Evolutionary conservation across 2,113 vertebrate genomes (phyloP), one percentile per base, ranked within the genome.

Genomic region (Nerophis ophidion): DNA sequence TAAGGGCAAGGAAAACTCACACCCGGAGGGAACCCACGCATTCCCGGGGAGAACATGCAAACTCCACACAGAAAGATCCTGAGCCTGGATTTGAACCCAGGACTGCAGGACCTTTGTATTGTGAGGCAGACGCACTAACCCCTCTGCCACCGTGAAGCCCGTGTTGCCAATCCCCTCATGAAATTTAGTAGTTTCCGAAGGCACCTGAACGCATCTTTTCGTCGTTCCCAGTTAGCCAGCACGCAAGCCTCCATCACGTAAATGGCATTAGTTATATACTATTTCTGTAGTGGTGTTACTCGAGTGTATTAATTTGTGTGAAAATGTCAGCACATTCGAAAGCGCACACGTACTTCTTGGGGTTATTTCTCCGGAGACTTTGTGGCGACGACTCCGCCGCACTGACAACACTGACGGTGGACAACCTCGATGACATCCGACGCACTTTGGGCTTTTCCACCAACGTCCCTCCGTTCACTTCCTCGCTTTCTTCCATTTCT

Each of bases 401-500:
- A 65, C 63, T 72, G 19, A 53, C 57, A 15, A 75, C 17, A 50
- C 81, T 81, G 36, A 48, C 60, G 1, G 6, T 71, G 45, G 84
- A 86, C 15, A 70, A 80, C 63, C 83, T 81, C 72, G 83, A 83
- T 61, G 83, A 77, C 68, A 53, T 53, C 48, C 76, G 77, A 9
- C 81, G 82, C 4, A 82, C 63, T 47, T 68, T 81, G 17, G 47
- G 71, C 17, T 57, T 75, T 44, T 74, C 76, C 33, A 42, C 78
- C 67, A 7, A 15, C 49, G 57, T 46, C 7, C 0, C n/a, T 51
- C 55, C 60, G 3, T 33, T 16, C 4, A 73, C 65, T n/a, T 75
- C 81, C 48, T 84, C 85, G 4, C 40, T 79, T 65, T 85, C 85
- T 33, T 86, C 83, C 85, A 86, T 86, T 71, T 74, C 58, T 3